Evolutionary conservation across 1,140 invertebrate genomes (phyloP), one percentile per base, ranked within the genome.

Genomic region (Trigoniulus corallinus): DNA sequence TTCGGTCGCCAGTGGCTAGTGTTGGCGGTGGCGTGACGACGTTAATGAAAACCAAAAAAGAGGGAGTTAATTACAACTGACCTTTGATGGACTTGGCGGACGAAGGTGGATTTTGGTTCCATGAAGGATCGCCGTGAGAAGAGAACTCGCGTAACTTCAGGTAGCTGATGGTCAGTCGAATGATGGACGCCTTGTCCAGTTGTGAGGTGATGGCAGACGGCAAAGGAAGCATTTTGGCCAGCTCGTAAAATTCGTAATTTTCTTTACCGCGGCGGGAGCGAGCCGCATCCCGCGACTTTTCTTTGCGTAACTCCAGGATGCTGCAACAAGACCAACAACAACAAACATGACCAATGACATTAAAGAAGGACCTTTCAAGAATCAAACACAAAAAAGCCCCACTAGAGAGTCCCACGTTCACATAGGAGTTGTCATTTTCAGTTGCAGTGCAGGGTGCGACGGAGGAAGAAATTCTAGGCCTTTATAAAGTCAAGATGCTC

Each of bases 161-260:
- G 74, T 93, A 97, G 67, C 87, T 92, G 64, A 96, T 96, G 57
- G 92, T 96, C 60, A 98, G 80, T 64, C 94, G 79, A 72, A 97
- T 96, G 66, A 98, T 96, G 60, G 92, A 96, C 22, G 94, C 94
- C 72, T 98, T 98, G 73, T 98, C 94, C 71, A 97, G 74, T 69
- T 97, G 94, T 56, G 85, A 88, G 56, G 93, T 97, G 66, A 97
- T 97, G 59, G 92, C 92, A 2, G 86, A 82, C 0, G 93, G 93
- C 34, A 97, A 74, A 0, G 93, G 93, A 56, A 98, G 72, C 83
- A 98, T 87, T 72, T 96, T 96, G 53, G 93, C 92, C 66, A 98
- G 72, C 71, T 96, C 92, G 72, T 95, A 95, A 71, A 97, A 98
- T 70, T 97, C 93, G 65, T 86, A 94, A 72, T 98, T 98, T 70